Conservation (phyloP, 2,888 invertebrate genomes). For the Hyposoter dolosus region DNA sequence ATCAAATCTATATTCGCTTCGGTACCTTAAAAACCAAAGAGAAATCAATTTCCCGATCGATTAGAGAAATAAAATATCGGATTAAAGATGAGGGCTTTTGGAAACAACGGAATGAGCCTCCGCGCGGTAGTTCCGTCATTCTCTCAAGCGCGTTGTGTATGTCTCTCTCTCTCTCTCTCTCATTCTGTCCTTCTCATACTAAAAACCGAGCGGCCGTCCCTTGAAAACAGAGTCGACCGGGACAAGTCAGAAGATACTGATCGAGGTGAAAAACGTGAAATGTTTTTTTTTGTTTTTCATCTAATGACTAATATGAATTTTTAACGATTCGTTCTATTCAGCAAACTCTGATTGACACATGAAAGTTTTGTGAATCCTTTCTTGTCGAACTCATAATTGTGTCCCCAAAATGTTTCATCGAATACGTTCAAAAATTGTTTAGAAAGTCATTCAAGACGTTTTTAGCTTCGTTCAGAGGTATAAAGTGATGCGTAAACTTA, state of each 20-base stretch:
- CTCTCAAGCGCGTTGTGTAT: slow-evolving; percentile 39
- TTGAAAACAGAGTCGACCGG: slow-evolving; percentile 32
- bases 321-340: slow-evolving; percentile 8
- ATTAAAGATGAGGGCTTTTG: slow-evolving; percentile 4
- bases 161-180: slow-evolving; percentile 30
- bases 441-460: not conserved
- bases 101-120: slow-evolving; percentile 26
- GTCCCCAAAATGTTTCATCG: not conserved
- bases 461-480: not conserved
- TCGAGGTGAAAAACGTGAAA: slow-evolving; percentile 4
- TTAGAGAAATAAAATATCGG: not conserved
- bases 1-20: not conserved
- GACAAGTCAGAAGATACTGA: slow-evolving; percentile 34
- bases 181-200: slow-evolving; percentile 33
- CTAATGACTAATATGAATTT: not conserved
- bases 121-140: slow-evolving; percentile 54
- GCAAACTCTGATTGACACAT: not conserved
- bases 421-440: not conserved
- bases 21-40: not conserved
- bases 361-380: not conserved
- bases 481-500: not conserved
- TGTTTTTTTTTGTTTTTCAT: slow-evolving; percentile 12
- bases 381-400: not conserved
- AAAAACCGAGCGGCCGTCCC: slow-evolving; percentile 42
- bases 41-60: not conserved